Evolutionary conservation across 2,113 vertebrate species (phyloP), one percentile per base, ranked within the genome.

Genomic region (Pterocles orientalis): DNA sequence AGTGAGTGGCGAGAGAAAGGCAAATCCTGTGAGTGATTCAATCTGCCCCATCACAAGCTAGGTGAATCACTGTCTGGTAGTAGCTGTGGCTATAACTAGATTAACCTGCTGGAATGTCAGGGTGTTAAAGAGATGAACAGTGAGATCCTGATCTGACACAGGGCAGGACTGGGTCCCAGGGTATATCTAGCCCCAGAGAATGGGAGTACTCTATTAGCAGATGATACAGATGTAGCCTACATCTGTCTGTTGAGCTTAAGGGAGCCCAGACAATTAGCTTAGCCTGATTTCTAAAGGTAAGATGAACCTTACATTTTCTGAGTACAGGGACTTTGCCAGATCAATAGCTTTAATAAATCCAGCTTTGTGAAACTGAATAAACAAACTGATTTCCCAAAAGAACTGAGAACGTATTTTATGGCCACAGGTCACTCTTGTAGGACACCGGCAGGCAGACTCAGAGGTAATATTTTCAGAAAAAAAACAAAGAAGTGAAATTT

Each of bases 11-110:
- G 3, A 50, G 33, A n/a, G 65, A 78, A 71, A 72, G 43, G 28
- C 19, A 76, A 58, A 64, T 70, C 33, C 20, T 51, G 34, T 0
- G 0, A 73, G 18, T 24, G 31, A 79, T 51, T 81, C 28, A 20
- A 33, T 41, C 41, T 0, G 0, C 17, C 14, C 2, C 0, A 10
- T 56, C 12, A 47, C 28, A 47, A 28, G 18, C 18, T 23, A 24
- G n/a, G 15, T 23, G 45, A 77, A 65, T 78, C 26, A 24, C 29
- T 41, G 24, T 14, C 31, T 65, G 31, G 61, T 57, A 75, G 66
- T 12, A 76, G 36, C 43, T 69, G 48, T 64, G 72, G 24, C 29
- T 75, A 4, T 51, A 68, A 41, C n/a, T 65, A 57, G 26, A 33
- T 56, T 39, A 12, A 70, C 24, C 17, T 83, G 14, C 33, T 36